Evolutionary conservation across 2,888 invertebrate genomes (phyloP).

Genomic region (Phlogophora meticulosa): DNA sequence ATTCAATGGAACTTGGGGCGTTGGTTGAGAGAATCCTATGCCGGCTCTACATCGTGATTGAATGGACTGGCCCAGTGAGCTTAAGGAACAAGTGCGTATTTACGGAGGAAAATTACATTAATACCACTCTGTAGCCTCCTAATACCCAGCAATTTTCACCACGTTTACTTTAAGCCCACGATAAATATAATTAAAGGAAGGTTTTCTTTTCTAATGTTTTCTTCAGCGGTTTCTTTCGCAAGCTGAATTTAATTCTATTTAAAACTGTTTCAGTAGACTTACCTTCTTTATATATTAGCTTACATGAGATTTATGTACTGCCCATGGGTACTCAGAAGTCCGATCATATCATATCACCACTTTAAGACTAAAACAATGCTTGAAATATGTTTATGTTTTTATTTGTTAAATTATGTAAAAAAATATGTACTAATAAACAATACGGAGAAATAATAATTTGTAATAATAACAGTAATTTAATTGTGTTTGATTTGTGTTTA

Average conservation of each 20-base stretch:
- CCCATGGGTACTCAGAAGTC: too few species aligned
- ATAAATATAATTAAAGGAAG: conserved; percentile 40
- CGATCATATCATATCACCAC: too few species aligned
- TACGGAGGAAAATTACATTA: conserved; percentile 46
- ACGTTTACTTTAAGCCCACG: conserved; percentile 40
- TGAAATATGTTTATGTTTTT: too few species aligned
- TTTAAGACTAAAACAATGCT: too few species aligned
- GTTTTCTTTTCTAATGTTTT: conserved; percentile 37
- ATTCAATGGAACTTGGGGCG: conserved; percentile 58
- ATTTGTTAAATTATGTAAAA: too few species aligned
- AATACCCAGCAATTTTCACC: conserved; percentile 38
- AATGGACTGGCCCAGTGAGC: conserved; percentile 45
- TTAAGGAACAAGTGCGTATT: conserved; percentile 33
- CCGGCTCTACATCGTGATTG: conserved; percentile 31
- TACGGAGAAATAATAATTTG: too few species aligned
- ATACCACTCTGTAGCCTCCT: conserved; percentile 16
- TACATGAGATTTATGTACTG: neutral
- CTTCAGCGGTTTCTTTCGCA: conserved; percentile 11
- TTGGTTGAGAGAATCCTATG: conserved; percentile 51
- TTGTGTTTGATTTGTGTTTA: too few species aligned
- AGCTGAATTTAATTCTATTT: neutral
- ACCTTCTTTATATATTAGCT: conserved; percentile 6
- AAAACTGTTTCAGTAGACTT: neutral
- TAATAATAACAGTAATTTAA: too few species aligned
- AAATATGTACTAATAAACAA: too few species aligned